Conservation (phyloP, 2,113 vertebrate genomes). For the Taurulus bubalis region DNA sequence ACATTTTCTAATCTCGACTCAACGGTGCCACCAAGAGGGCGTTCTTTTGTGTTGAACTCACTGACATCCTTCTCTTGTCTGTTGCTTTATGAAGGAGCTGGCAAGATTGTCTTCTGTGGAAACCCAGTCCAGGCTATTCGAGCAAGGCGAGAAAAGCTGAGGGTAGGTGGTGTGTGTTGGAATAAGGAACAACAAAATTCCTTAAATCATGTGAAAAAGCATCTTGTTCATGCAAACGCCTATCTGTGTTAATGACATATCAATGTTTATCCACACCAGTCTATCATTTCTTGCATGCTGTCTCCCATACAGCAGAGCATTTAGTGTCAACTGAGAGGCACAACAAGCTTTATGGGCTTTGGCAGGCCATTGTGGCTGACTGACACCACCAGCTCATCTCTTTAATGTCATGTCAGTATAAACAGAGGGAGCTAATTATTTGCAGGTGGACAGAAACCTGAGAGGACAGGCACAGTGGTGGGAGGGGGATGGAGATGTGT, state of each 20-base stretch:
- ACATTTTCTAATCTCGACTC: constrained; percentile 15
- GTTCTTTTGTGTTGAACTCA: not conserved
- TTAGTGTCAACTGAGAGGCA: constrained; percentile 30
- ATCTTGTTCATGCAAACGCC: not conserved
- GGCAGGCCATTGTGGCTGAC: constrained; percentile 47
- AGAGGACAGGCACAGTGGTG: not conserved
- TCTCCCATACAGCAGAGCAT: not conserved
- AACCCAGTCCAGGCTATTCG: constrained; percentile 90
- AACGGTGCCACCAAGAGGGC: constrained; percentile 60
- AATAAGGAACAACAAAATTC: not conserved
- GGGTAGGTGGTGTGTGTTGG: constrained; percentile 77
- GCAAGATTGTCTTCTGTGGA: constrained; percentile 89
- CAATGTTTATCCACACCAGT: not conserved
- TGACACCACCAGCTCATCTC: constrained; percentile 42
- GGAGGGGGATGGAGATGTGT: constrained; percentile 6
- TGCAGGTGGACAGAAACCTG: constrained; percentile 32
- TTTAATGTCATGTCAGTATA: constrained; percentile 56
- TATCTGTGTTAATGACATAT: constrained; percentile 7
- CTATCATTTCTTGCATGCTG: not conserved
- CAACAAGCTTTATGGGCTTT: constrained; percentile 27
- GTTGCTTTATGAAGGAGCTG: constrained; percentile 82
- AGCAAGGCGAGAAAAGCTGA: constrained; percentile 85
- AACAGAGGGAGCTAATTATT: constrained; percentile 59
- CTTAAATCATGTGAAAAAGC: not conserved
- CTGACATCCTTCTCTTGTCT: constrained; percentile 32